Base-by-base conservation (phyloP, 2,113 vertebrate species). In the Gobio gobio region DNA sequence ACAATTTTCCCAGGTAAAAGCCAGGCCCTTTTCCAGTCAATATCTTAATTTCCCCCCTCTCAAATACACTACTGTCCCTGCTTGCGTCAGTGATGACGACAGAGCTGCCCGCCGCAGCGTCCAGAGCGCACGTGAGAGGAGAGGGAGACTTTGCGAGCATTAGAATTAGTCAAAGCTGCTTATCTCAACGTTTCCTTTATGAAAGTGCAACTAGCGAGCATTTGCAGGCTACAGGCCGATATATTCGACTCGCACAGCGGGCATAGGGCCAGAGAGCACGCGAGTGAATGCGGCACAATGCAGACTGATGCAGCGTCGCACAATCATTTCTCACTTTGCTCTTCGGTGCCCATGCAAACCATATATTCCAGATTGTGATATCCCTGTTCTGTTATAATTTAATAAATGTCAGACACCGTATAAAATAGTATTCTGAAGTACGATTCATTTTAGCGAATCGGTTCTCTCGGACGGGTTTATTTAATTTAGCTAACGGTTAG, bases 81-180 rank as follows among this genome's bases (percentile, higher is more conserved):
- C 45, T 4, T 18, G 36, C 79, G 45, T 68, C 79, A 81, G n/a
- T 4, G 79, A 82, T 68, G 45, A 81, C 79, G 79, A 82, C 26
- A 51, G 22, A 63, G 20, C 56, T n/a, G 29, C 36, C 54, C 20
- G 20, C 36, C 22, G 33, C 78, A 26, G 22, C 18, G 18, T 81
- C 49, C 26, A 68, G 73, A 72, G 85, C 43, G 85, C 78, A 79
- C 82, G 85, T 68, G 82, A 75, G 88, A 66, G 85, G 89, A 85
- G 89, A 74, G 88, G 83, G 88, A 87, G 82, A 82, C 86, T 61
- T 83, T 76, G 82, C 80, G 13, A 84, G 92, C 86, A 89, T 91
- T 89, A 91, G 89, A 92, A 92, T 92, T 91, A 94, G 85, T 88
- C 90, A 94, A 94, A 95, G 93, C 92, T 92, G 94, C 92, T 94